Base-by-base conservation (phyloP, 1,140 invertebrate genomes). In the Pectinophora gossypiella region DNA sequence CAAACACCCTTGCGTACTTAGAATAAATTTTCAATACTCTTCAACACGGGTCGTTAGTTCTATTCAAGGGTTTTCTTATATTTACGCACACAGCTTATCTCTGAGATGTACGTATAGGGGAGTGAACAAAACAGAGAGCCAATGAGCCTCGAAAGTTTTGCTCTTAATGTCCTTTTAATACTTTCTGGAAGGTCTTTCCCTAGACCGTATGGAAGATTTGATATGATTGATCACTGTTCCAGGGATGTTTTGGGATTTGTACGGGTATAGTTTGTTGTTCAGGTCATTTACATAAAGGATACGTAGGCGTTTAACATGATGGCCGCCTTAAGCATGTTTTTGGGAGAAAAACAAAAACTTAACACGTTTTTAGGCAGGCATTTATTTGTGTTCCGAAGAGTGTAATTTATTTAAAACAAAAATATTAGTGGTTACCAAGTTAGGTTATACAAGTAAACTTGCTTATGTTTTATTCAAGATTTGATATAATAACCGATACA, bases 1-100 rank as follows among this genome's bases (percentile, higher is more conserved):
- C 69, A 79, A 62, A 68, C 55, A 54, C 65, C 61, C 64, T 56
- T 52, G 60, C 75, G 72, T 84, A 80, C 70, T 76, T 71, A 70
- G 76, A 80, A 85, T 85, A 85, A 85, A 85, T 85, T 82, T 84
- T 80, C 80, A 84, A 84, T 82, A 79, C 70, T 64, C 56, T 63
- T 59, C 59, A 72, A 20, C 63, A 70, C 61, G 76, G 64, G 54
- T 77, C 76, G 75, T 82, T 85, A 80, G 76, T 78, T 79, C 70
- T 70, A 61, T 69, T 76, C 69, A 72, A 72, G 67, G 68, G 72
- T 67, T 68, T 66, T 61, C 60, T 52, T 47, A 49, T 56, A 59
- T 63, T 67, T 72, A 76, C 69, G 70, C 61, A 66, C 61, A 64
- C 61, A 68, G 70, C 62, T 72, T 74, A 73, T 72, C 64, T 67